Base-by-base conservation (phyloP, 1,140 invertebrate species). In the Camponotus pennsylvanicus region DNA sequence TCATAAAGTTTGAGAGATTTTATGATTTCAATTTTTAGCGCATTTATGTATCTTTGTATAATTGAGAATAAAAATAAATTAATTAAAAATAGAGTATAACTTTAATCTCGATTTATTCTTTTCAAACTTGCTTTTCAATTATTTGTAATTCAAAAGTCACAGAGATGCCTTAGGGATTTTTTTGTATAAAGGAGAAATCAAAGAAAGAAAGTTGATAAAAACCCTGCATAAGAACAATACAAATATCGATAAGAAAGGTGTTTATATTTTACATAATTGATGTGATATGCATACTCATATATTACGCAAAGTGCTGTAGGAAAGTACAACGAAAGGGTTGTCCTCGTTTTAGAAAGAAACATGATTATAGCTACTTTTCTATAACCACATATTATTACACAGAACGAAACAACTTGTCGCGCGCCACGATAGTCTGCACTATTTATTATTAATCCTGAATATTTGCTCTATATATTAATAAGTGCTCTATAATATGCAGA, bases 361-460 rank as follows among this genome's bases (percentile, higher is more conserved):
- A 71, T 45, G n/a, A 73, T 73, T 61, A 55, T 6, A 73, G 70
- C 32, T n/a, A 13, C 27, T 27, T 52, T 52, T 37, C 49, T 4
- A 21, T 11, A 83, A 59, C 2, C 3, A 18, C 67, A 27, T 37
- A 8, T 9, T 59, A 21, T 70, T 59, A 21, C 55, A 70, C 5
- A 18, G 11, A 21, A 49, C 13, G 11, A 34, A 59, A 71, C 27
- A 61, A 45, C 37, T 71, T 61, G 32, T 34, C 37, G 64, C 45
- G 37, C 18, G 37, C 37, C 32, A 13, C n/a, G 55, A 8, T 57
- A 42, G 32, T 61, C 18, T 15, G 8, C 40, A 40, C 34, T 32
- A n/a, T 83, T 83, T 83, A 61, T 83, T 73, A 82, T 73, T 73
- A 83, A 73, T 73, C n/a, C 27, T n/a, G 40, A 73, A 73, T 63